Evolutionary conservation across 2,113 vertebrate genomes (phyloP).

Genomic region (Haliaeetus leucogaster): DNA sequence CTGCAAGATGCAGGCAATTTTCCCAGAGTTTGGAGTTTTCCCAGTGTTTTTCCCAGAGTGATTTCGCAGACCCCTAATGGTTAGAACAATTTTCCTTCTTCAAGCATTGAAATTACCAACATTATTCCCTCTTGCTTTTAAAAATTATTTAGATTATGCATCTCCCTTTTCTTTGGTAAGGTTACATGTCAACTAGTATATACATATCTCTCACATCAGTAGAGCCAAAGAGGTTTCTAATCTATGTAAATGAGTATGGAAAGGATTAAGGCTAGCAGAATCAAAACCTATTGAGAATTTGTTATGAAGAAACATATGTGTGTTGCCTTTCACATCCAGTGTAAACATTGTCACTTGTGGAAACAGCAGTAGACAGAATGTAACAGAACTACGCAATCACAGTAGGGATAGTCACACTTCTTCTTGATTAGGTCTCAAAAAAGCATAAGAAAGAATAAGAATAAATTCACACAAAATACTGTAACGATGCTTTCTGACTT

Average conservation of each 20-base stretch:
- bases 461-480: conserved; percentile 1
- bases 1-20: neutral
- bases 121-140: neutral
- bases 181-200: neutral
- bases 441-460: neutral
- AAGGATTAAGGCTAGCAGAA: neutral
- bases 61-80: neutral
- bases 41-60: neutral
- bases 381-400: neutral
- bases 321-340: neutral
- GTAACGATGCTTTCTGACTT: neutral
- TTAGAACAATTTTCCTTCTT: neutral
- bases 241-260: neutral
- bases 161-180: neutral
- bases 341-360: neutral
- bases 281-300: neutral
- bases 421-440: neutral
- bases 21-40: neutral
- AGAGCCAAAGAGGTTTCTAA: neutral
- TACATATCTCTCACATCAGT: neutral
- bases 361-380: neutral
- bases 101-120: neutral
- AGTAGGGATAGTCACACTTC: neutral
- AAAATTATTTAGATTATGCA: neutral
- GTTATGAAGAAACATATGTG: neutral